A percentile compares a stretch with the other conserved stretches of the same genome.
Evolutionary conservation across 2,113 vertebrate genomes (phyloP).

Genomic region (Stegostoma tigrinum): DNA sequence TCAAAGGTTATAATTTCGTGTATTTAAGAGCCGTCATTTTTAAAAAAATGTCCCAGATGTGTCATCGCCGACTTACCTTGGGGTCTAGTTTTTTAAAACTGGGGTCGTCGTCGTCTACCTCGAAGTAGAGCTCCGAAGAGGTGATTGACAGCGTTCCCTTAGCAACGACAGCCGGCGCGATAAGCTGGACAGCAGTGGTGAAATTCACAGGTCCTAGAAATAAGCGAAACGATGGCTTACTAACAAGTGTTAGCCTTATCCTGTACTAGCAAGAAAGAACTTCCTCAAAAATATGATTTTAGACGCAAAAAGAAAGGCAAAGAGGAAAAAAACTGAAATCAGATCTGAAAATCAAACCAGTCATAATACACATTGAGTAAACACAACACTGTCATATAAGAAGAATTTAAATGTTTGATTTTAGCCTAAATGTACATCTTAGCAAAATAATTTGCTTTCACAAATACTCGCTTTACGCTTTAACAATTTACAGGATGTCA

Average conservation of each 20-base stretch:
- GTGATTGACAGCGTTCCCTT: constrained; percentile 92
- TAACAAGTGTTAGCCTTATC: constrained; percentile 3
- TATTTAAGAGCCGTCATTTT: constrained; percentile 8
- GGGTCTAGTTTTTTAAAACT: constrained; percentile 89
- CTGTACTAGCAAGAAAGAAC: background rate
- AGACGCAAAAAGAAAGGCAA: background rate
- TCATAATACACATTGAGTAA: no score
- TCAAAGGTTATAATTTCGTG: constrained; percentile 8
- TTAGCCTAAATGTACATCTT: no score
- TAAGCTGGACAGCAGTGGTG: constrained; percentile 81
- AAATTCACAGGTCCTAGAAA: constrained; percentile 82
- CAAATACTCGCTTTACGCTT: background rate
- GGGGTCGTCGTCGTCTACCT: constrained; percentile 93
- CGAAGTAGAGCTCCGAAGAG: constrained; percentile 89
- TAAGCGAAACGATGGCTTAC: constrained; percentile 42
- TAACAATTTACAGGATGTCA: background rate
- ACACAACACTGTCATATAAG: background rate
- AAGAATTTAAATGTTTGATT: background rate
- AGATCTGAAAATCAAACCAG: background rate
- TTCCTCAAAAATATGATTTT: background rate
- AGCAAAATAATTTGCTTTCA: background rate
- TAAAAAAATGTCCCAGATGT: constrained; percentile 33
- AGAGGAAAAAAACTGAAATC: background rate
- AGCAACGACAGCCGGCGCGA: constrained; percentile 77
- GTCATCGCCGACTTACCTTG: constrained; percentile 76